These are phyloP conservation scores for Percina caprodes DNA, from an alignment of 2,113 vertebrate species.

Conservation along the genomic window DNA sequence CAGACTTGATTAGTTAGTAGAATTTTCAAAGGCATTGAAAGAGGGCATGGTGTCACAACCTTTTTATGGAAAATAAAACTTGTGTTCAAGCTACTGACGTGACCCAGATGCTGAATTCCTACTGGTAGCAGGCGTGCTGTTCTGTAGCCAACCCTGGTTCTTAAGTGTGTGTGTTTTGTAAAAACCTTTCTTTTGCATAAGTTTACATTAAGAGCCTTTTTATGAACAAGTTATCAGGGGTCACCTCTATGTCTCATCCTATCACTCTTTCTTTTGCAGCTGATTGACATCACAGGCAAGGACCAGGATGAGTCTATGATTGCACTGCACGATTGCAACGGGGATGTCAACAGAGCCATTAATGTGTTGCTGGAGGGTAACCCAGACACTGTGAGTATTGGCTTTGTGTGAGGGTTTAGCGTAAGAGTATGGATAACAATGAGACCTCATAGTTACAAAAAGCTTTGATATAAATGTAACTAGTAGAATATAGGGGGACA, in stretches of 20 bases:
- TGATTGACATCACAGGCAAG: constrained; percentile 99
- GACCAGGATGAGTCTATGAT: constrained; percentile 99
- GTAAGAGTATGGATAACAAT: not conserved
- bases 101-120: constrained; percentile 1
- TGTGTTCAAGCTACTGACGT: not conserved
- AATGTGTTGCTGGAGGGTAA: constrained; percentile 98
- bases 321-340: constrained; percentile 97
- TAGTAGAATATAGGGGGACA: not conserved
- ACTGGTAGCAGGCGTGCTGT: not conserved
- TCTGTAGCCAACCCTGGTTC: not conserved
- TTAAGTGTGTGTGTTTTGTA: not conserved
- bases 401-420: constrained; percentile 55
- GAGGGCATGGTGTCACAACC: not conserved
- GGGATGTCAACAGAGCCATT: constrained; percentile 98
- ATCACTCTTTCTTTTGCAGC: constrained; percentile 79
- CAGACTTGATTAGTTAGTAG: not conserved
- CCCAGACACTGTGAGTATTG: constrained; percentile 93
- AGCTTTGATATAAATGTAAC: not conserved
- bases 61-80: not conserved
- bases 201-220: not conserved
- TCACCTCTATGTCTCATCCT: constrained; percentile 37
- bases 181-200: not conserved
- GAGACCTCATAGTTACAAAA: not conserved
- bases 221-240: not conserved
- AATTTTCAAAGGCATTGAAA: constrained; percentile 2